Evolutionary conservation across 2,113 vertebrate species (phyloP).

Genomic region (Podiceps cristatus): DNA sequence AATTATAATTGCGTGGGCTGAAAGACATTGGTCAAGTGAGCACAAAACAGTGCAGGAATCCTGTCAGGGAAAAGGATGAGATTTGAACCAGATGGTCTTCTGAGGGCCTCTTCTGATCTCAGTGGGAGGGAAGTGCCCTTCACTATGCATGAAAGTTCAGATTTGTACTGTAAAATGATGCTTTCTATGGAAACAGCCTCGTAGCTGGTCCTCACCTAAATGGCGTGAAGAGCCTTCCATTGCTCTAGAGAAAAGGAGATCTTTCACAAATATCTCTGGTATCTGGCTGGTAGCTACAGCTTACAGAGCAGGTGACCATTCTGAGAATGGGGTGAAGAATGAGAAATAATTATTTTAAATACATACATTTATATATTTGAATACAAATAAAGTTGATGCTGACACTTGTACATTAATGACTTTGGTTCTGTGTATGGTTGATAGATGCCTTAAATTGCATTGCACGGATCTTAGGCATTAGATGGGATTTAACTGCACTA

Average conservation of each 20-base stretch:
- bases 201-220: background rate
- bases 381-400: background rate
- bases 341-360: background rate
- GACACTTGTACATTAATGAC: background rate
- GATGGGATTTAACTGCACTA: background rate
- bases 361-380: background rate
- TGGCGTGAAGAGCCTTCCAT: background rate
- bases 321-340: background rate
- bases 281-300: background rate
- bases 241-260: background rate
- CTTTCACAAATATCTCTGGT: background rate
- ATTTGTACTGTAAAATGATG: background rate
- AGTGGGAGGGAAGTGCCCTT: background rate
- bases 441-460: background rate
- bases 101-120: background rate
- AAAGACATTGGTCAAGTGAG: background rate
- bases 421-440: background rate
- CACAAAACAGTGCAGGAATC: background rate
- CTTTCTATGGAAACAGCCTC: background rate
- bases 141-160: background rate
- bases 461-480: background rate
- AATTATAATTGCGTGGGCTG: background rate
- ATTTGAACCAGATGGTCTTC: background rate
- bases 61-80: background rate
- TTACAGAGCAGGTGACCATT: background rate